These are phyloP conservation scores for Pteropus rufus DNA, from an alignment of 2,797 vertebrate species.

Conservation along the genomic window DNA sequence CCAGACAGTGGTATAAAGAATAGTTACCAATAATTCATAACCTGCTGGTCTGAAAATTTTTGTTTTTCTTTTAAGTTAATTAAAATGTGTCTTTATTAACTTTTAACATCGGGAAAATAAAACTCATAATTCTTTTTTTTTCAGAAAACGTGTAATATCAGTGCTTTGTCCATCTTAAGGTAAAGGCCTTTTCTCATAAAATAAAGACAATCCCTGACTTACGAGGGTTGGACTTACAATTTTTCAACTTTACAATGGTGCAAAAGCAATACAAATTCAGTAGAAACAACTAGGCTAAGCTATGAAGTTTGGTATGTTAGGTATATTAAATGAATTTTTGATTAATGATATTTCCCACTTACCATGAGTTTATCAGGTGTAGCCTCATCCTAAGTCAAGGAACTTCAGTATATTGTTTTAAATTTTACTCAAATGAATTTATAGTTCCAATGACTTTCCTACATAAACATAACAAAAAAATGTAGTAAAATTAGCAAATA, in stretches of 20 bases:
- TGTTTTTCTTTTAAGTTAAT: slow-evolving; percentile 75
- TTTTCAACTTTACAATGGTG: not conserved
- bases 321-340: not conserved
- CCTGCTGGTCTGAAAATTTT: not conserved
- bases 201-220: slow-evolving; percentile 71
- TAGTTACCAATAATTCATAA: not conserved
- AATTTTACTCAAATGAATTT: slow-evolving; percentile 91
- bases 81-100: slow-evolving; percentile 95
- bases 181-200: slow-evolving; percentile 82
- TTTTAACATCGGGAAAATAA: slow-evolving; percentile 97
- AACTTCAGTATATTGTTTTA: slow-evolving; percentile 85
- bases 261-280: not conserved
- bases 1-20: not conserved
- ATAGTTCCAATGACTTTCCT: slow-evolving; percentile 90
- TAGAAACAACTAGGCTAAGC: not conserved
- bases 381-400: not conserved
- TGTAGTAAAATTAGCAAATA: slow-evolving; percentile 93
- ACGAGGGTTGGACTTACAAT: not conserved
- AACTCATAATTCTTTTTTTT: slow-evolving; percentile 66
- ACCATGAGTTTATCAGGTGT: not conserved
- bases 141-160: slow-evolving; percentile 89
- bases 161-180: slow-evolving; percentile 92
- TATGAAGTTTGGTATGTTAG: not conserved
- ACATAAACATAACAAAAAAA: slow-evolving; percentile 93
- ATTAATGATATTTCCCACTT: not conserved